These are phyloP conservation scores for Ryuthela nishihirai DNA, from an alignment of 2,888 invertebrate species.

Conservation along the genomic window DNA sequence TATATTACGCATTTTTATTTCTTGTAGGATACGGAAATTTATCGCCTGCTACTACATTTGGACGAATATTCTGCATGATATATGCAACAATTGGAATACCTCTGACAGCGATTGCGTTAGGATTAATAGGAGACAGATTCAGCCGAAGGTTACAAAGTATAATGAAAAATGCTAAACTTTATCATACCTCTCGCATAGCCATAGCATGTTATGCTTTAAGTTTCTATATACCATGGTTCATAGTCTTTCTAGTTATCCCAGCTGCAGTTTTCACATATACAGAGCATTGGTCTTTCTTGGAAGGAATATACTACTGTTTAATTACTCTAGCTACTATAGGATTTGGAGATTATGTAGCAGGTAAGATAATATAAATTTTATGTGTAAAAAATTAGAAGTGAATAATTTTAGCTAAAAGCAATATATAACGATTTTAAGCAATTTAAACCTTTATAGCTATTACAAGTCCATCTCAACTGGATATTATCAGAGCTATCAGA, in stretches of 20 bases:
- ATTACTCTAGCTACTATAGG: conserved; percentile 61
- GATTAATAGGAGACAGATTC: conserved; percentile 79
- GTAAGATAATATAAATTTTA: no score
- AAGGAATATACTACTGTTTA: conserved; percentile 77
- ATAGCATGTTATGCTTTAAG: conserved; percentile 73
- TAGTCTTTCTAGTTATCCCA: conserved; percentile 80
- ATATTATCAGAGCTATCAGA: no score
- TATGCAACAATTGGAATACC: conserved; percentile 83
- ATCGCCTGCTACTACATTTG: conserved; percentile 72
- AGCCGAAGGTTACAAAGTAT: conserved; percentile 29
- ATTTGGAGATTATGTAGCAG: conserved; percentile 88
- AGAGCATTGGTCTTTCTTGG: conserved; percentile 79
- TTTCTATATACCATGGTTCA: conserved; percentile 79
- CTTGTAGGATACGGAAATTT: conserved; percentile 80
- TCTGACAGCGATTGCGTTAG: conserved; percentile 69
- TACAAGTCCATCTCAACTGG: no score
- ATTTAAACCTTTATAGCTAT: no score
- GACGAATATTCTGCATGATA: conserved; percentile 78
- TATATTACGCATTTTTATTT: no score
- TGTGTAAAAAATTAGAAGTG: no score
- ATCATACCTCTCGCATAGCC: conserved; percentile 60
- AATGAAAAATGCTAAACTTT: conserved; percentile 5
- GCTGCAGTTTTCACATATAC: conserved; percentile 79
- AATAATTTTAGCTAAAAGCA: no score
- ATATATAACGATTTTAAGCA: no score